Base-by-base conservation (phyloP, 2,113 vertebrate species). In the Glaucomys volans region DNA sequence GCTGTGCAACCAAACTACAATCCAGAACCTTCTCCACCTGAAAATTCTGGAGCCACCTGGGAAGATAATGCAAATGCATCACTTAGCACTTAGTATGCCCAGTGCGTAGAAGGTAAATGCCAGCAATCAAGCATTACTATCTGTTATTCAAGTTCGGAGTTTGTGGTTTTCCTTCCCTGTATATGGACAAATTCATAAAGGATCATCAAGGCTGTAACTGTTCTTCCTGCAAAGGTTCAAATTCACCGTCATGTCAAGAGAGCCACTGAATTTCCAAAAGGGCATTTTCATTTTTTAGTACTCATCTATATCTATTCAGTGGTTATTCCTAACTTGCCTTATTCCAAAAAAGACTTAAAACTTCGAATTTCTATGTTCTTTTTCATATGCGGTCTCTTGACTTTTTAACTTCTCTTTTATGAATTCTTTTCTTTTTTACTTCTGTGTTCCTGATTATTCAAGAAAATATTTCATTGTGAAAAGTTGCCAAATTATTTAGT, bases 391-490 rank as follows among this genome's bases (percentile, higher is more conserved):
- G 28, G 42, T 80, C 62, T 35, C 81, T 52, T 92, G 81, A 20
- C 42, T 76, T 66, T 64, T 69, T 92, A 8, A 74, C 47, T 79
- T 91, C 44, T 57, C 30, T 79, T 81, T 74, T 20, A 57, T 82
- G 37, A 11, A 30, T 26, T 62, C 59, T 86, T 47, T 89, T 67
- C 16, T 91, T 87, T 50, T 28, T 75, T 74, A 28, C 8, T 82
- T 95, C 74, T 96, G 76, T 81, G 79, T 75, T 87, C 93, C 69
- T 93, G 77, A 74, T 88, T 74, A 88, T 91, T n/a, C 35, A 74
- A 74, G 47, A 76, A 87, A 94, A 83, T 26, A 87, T 47, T 88
- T 93, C 71, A 91, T 52, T 79, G 17, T 67, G 79, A 42, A 84
- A 92, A 80, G 42, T 1, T 66, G 54, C 30, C 40, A 80, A 77